Evolutionary conservation across 1,140 invertebrate genomes (phyloP).

Genomic region (Drosophila albomicans): DNA sequence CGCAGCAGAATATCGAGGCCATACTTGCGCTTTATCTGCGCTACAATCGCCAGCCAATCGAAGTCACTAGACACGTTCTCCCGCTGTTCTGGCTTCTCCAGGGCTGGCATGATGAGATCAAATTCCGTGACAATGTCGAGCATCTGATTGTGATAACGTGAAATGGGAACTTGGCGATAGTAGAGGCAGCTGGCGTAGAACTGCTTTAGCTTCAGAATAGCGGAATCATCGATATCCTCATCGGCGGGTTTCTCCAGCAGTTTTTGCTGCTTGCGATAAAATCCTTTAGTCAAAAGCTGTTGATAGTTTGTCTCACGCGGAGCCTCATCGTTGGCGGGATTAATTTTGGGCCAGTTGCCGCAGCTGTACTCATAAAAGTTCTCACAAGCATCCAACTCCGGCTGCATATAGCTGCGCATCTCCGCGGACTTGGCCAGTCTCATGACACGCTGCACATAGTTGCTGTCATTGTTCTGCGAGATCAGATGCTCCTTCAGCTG

Average conservation of each 20-base stretch:
- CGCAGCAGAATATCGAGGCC: conserved; percentile 69
- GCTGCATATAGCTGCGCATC: conserved; percentile 76
- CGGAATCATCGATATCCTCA: conserved; percentile 31
- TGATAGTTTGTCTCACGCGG: conserved; percentile 68
- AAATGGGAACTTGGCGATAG: conserved; percentile 24
- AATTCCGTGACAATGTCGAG: conserved; percentile 63
- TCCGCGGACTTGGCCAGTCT: conserved; percentile 74
- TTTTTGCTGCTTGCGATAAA: conserved; percentile 66
- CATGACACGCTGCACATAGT: conserved; percentile 74
- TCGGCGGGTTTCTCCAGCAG: conserved; percentile 55
- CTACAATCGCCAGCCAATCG: conserved; percentile 67
- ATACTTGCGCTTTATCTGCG: conserved; percentile 62
- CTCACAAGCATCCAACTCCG: conserved; percentile 61
- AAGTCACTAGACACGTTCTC: conserved; percentile 56
- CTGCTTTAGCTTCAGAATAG: conserved; percentile 57
- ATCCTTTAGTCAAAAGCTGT: conserved; percentile 55
- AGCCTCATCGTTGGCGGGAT: conserved; percentile 61
- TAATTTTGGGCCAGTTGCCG: conserved; percentile 75
- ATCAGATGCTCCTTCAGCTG: conserved; percentile 72
- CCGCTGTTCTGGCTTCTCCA: conserved; percentile 37
- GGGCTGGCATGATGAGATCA: conserved; percentile 64
- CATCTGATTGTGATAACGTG: conserved; percentile 46
- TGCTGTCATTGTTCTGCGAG: conserved; percentile 66
- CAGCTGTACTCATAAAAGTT: conserved; percentile 76
- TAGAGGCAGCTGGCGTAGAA: conserved; percentile 74